Percentiles rank a stretch among this genome's conserved stretches.
phyloP scores from a whole-genome alignment of 2,888 invertebrate genomes.

The Drosophila acutilabella region DNA sequence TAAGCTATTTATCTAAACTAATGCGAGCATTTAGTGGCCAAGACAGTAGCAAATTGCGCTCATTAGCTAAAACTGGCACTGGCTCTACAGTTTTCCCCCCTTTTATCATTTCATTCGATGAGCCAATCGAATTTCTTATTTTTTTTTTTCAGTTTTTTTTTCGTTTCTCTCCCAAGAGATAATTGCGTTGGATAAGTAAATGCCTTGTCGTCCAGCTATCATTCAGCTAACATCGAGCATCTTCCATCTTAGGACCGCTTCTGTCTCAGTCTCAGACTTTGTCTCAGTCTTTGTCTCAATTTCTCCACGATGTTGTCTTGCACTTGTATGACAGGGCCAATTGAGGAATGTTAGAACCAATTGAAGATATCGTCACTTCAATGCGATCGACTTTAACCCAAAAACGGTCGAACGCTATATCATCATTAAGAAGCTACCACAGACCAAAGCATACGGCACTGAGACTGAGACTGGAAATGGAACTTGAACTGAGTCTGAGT shows the following conservation, averaged over 20 bases:
- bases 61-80: conserved; percentile 59
- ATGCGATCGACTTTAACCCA: conserved; percentile 53
- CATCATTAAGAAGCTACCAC: conserved; percentile 62
- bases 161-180: conserved; percentile 47
- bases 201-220: conserved; percentile 13
- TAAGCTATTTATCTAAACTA: conserved; percentile 80
- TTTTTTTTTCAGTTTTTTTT: conserved; percentile 22
- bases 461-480: background rate
- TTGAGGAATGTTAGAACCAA: conserved; percentile 62
- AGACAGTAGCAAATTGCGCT: conserved; percentile 80
- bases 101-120: conserved; percentile 55
- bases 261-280: background rate
- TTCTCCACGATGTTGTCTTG: background rate
- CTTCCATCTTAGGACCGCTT: background rate
- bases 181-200: conserved; percentile 72
- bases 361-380: conserved; percentile 72
- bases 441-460: background rate
- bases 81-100: conserved; percentile 7
- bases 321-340: conserved; percentile 28
- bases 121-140: conserved; percentile 52
- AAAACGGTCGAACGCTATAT: conserved; percentile 48
- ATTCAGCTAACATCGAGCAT: conserved; percentile 5
- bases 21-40: conserved; percentile 80
- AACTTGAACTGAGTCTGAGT: conserved; percentile 8
- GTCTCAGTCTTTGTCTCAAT: too few relatives aligned